A percentile compares a stretch with the other conserved stretches of the same genome.
phyloP scores from a whole-genome alignment of 2,113 vertebrate genomes.

The Cynocephalus volans region DNA sequence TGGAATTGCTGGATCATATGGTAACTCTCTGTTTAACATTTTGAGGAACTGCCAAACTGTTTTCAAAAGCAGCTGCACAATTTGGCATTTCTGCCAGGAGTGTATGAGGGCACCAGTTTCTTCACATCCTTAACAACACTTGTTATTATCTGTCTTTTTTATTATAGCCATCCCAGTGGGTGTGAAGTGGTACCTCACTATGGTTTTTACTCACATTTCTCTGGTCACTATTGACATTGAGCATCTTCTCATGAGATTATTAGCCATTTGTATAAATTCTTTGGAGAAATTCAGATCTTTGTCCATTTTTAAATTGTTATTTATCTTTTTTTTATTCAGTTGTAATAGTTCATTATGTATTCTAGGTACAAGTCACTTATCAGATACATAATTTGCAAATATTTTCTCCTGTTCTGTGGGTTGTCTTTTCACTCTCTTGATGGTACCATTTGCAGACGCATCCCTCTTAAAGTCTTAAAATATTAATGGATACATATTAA shows the following conservation, averaged over 20 bases:
- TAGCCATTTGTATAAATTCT: not conserved
- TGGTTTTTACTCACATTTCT: not conserved
- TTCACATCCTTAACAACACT: not conserved
- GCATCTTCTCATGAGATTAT: not conserved
- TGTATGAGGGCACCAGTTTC: not conserved
- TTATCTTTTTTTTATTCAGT: not conserved
- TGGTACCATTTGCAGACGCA: not conserved
- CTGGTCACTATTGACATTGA: not conserved
- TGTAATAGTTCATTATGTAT: not conserved
- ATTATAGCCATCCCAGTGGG: not conserved
- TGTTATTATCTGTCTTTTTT: not conserved
- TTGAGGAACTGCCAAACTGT: not conserved
- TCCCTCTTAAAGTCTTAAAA: not conserved
- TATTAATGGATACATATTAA: not conserved
- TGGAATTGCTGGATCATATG: not conserved
- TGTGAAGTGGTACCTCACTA: not conserved
- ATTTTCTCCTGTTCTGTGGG: not conserved
- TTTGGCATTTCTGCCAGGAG: not conserved
- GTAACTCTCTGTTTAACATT: not conserved
- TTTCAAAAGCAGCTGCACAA: not conserved
- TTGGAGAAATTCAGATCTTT: not conserved
- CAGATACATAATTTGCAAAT: not conserved
- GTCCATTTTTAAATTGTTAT: not conserved
- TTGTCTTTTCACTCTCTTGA: not conserved
- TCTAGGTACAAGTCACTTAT: not conserved